phyloP scores from a whole-genome alignment of 2,888 invertebrate genomes.

The Limenitis camilla region DNA sequence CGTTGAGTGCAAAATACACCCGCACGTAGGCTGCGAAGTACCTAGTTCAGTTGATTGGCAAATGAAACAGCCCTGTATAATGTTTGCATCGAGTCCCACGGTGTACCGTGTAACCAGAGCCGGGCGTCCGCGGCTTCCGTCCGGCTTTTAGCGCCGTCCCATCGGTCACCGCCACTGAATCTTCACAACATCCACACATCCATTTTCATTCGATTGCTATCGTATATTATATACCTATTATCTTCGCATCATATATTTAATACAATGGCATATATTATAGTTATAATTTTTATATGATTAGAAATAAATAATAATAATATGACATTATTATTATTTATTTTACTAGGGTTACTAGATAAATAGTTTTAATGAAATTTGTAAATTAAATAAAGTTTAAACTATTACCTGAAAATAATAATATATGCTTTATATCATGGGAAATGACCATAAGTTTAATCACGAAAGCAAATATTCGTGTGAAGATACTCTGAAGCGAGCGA shows the following conservation, averaged over 20 bases:
- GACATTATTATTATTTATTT: too few relatives aligned
- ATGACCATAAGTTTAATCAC: background rate
- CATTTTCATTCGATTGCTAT: constrained; percentile 1
- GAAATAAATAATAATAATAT: too few relatives aligned
- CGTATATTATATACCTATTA: background rate
- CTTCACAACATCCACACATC: constrained; percentile 24
- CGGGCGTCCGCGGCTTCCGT: constrained; percentile 69
- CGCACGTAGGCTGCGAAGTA: background rate
- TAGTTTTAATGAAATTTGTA: too few relatives aligned
- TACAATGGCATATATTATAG: too few relatives aligned
- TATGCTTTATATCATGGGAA: background rate
- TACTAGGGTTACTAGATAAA: too few relatives aligned
- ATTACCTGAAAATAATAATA: background rate
- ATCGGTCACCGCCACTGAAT: constrained; percentile 35
- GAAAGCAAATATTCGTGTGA: constrained; percentile 9
- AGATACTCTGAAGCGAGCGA: constrained; percentile 17
- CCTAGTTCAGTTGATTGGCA: background rate
- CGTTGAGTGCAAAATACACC: background rate
- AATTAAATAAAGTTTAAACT: background rate
- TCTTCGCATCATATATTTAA: too few relatives aligned
- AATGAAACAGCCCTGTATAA: constrained; percentile 45
- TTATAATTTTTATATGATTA: too few relatives aligned
- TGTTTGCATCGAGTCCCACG: constrained; percentile 66
- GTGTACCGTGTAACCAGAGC: constrained; percentile 61
- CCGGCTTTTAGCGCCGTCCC: constrained; percentile 72